A percentile compares a stretch with the other conserved stretches of the same genome.
phyloP scores from a whole-genome alignment of 2,888 invertebrate genomes.

The Parnassius orleans region DNA sequence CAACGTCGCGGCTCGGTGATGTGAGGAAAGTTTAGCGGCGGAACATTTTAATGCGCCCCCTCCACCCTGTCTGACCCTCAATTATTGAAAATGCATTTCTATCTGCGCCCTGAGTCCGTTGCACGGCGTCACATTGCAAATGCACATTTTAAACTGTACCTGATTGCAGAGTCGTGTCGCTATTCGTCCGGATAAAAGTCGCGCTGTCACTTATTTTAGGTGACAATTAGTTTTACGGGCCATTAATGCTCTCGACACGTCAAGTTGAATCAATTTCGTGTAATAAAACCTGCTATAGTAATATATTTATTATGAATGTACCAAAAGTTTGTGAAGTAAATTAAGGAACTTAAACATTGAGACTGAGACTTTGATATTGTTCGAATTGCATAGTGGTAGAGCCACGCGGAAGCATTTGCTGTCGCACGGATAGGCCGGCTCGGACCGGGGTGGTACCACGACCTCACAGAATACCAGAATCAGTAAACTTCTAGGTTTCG shows the following conservation, averaged over 20 bases:
- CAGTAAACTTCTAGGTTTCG: no score
- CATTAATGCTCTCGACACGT: slow-evolving; percentile 25
- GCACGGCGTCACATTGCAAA: slow-evolving; percentile 65
- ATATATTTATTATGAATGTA: not conserved
- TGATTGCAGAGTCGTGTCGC: slow-evolving; percentile 78
- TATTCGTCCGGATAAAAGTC: slow-evolving; percentile 68
- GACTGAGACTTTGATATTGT: no score
- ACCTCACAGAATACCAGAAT: no score
- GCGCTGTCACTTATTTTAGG: slow-evolving; percentile 64
- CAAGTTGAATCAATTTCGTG: slow-evolving; percentile 4
- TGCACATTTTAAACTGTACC: slow-evolving; percentile 80
- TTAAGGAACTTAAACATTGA: no score
- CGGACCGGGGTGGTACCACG: no score
- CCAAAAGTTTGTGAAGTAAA: no score
- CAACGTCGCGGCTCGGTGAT: slow-evolving; percentile 30
- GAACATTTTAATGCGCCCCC: slow-evolving; percentile 72
- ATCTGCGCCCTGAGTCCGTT: slow-evolving; percentile 68
- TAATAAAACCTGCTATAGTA: not conserved
- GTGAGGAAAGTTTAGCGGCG: slow-evolving; percentile 66
- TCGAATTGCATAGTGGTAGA: no score
- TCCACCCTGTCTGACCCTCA: slow-evolving; percentile 77
- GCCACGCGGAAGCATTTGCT: no score
- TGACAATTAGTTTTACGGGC: slow-evolving; percentile 51
- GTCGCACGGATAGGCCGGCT: no score
- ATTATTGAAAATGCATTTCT: slow-evolving; percentile 80